phyloP scores from a whole-genome alignment of 2,797 vertebrate genomes.

The Pseudochaenichthys georgianus region DNA sequence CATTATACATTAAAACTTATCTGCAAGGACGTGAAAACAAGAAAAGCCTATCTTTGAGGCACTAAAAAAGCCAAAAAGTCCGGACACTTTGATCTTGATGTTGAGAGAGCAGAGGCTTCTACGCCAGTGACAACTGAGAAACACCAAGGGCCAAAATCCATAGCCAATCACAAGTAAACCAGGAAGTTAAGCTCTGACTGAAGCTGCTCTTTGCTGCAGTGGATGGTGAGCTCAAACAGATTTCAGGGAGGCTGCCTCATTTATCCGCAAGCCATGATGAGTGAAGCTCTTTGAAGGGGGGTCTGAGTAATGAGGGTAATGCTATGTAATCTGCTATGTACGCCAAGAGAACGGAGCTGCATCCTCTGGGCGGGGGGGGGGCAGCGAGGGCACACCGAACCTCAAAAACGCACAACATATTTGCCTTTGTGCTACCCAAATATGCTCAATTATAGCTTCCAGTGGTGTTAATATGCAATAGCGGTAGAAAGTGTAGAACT shows the following conservation, averaged over 20 bases:
- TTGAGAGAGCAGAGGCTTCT: slow-evolving; percentile 29
- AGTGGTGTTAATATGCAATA: slow-evolving; percentile 36
- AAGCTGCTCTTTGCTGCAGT: slow-evolving; percentile 42
- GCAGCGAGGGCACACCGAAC: slow-evolving; percentile 25
- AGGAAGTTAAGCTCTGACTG: slow-evolving; percentile 43
- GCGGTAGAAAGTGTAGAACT: slow-evolving; percentile 8
- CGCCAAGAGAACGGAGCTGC: slow-evolving; percentile 48
- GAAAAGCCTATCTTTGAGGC: slow-evolving; percentile 36
- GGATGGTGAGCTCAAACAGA: slow-evolving; percentile 44
- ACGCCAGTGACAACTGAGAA: slow-evolving; percentile 39
- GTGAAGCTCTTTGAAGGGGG: slow-evolving; percentile 61
- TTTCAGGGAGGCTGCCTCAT: slow-evolving; percentile 44
- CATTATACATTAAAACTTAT: slow-evolving; percentile 53
- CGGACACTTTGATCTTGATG: slow-evolving; percentile 46
- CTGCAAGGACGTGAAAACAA: slow-evolving; percentile 44
- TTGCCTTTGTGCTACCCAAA: slow-evolving; percentile 16
- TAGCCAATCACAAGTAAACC: slow-evolving; percentile 59
- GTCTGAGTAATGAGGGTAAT: slow-evolving; percentile 67
- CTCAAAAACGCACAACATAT: slow-evolving; percentile 38
- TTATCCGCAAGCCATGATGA: slow-evolving; percentile 52
- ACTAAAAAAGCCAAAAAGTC: slow-evolving; percentile 39
- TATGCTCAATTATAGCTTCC: slow-evolving; percentile 31
- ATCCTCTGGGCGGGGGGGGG: slow-evolving; percentile 21
- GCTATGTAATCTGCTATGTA: slow-evolving; percentile 58
- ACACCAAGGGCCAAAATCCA: slow-evolving; percentile 51